These are phyloP conservation scores for Drosophila longiperda DNA, from an alignment of 2,888 invertebrate species.

Conservation along the genomic window DNA sequence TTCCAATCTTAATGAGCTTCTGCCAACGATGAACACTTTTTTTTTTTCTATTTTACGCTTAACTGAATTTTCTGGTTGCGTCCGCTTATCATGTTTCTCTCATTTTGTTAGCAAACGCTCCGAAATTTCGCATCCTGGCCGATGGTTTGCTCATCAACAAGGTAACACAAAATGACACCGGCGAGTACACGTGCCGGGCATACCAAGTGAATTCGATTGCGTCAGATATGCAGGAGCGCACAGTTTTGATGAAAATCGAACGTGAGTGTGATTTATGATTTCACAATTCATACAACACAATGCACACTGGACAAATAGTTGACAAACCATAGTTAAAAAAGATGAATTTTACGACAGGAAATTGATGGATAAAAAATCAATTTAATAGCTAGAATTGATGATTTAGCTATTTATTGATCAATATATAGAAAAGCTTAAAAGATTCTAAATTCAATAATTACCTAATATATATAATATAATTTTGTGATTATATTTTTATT, in stretches of 20 bases:
- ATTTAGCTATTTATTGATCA: neutral
- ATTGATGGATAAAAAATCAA: neutral
- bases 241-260: constrained; percentile 87
- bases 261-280: constrained; percentile 86
- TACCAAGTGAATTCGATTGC: constrained; percentile 86
- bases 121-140: constrained; percentile 86
- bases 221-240: constrained; percentile 86
- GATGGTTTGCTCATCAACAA: constrained; percentile 87
- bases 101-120: constrained; percentile 57
- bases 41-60: constrained; percentile 9
- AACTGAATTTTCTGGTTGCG: constrained; percentile 20
- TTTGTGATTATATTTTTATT: neutral
- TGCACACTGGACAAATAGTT: constrained; percentile 45
- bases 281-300: constrained; percentile 19
- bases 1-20: constrained; percentile 59
- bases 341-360: neutral
- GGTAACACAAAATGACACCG: constrained; percentile 86
- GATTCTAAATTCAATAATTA: neutral
- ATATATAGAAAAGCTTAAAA: neutral
- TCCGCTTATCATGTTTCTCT: constrained; percentile 42
- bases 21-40: constrained; percentile 3
- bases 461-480: neutral
- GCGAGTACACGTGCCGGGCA: constrained; percentile 87
- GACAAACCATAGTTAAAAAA: neutral
- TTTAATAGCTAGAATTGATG: neutral